Conservation (phyloP, 1,140 invertebrate species). For the Portunus trituberculatus region DNA sequence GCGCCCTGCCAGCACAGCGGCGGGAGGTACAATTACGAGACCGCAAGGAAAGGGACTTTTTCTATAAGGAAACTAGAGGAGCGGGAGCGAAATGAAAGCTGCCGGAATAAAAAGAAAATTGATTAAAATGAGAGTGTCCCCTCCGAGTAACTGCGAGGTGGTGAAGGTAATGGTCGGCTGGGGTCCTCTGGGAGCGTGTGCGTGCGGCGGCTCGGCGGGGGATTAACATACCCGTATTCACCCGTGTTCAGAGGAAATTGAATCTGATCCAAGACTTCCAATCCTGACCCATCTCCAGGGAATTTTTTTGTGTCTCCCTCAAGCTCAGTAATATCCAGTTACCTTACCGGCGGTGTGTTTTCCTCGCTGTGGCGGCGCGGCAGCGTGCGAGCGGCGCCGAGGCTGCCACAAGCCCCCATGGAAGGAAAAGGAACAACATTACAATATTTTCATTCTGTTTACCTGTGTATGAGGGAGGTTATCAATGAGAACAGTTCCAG, state of each 20-base stretch:
- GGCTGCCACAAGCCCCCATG: no score
- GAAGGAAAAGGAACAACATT: no score
- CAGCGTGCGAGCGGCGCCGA: neutral
- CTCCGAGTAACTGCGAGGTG: neutral
- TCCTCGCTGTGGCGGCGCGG: no score
- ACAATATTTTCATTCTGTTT: no score
- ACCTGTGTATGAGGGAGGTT: no score
- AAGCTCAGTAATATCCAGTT: neutral
- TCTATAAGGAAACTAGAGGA: neutral
- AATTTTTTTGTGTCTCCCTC: neutral
- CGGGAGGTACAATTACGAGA: neutral
- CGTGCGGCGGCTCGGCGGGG: neutral
- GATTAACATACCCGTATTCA: neutral
- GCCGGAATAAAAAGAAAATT: constrained; percentile 14
- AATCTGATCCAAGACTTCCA: constrained; percentile 11
- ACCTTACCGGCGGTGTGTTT: neutral
- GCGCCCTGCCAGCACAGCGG: neutral
- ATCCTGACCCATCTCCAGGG: constrained; percentile 17
- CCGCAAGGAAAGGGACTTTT: neutral
- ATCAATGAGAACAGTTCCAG: no score
- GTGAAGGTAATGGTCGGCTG: neutral
- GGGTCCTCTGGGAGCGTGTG: neutral
- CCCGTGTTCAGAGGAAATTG: neutral
- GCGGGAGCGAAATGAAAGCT: neutral
- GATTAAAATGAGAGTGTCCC: constrained; percentile 13